phyloP scores from a whole-genome alignment of 2,888 invertebrate species.

The Aelia acuminata region DNA sequence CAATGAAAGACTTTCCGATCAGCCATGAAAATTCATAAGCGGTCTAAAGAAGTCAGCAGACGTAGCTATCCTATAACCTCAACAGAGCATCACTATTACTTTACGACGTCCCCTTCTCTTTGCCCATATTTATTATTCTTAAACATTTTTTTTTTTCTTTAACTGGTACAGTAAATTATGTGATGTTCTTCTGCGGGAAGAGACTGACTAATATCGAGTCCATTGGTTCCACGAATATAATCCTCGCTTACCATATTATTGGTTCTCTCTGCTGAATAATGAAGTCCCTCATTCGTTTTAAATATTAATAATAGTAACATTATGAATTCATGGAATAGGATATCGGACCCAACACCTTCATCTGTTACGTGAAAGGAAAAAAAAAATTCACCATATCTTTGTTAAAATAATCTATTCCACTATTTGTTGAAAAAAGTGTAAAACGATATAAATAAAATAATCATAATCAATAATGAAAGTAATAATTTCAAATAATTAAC shows the following conservation, averaged over 20 bases:
- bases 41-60: neutral
- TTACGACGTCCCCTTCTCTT: neutral
- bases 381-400: neutral
- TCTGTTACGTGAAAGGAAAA: neutral
- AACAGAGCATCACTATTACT: neutral
- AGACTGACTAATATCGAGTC: constrained; percentile 22
- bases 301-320: neutral
- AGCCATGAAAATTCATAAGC: neutral
- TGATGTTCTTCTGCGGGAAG: neutral
- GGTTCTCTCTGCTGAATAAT: neutral
- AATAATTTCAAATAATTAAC: too few species aligned
- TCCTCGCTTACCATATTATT: neutral
- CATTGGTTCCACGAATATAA: constrained; percentile 36
- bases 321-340: neutral
- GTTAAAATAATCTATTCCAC: too few species aligned
- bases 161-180: neutral
- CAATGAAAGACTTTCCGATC: neutral
- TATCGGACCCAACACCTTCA: neutral
- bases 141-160: neutral
- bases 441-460: too few species aligned
- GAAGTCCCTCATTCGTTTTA: neutral
- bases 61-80: neutral
- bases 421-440: too few species aligned
- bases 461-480: too few species aligned
- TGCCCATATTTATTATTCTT: neutral